Evolutionary conservation across 1,140 invertebrate species (phyloP).

Genomic region (Zaprionus tsacasi): DNA sequence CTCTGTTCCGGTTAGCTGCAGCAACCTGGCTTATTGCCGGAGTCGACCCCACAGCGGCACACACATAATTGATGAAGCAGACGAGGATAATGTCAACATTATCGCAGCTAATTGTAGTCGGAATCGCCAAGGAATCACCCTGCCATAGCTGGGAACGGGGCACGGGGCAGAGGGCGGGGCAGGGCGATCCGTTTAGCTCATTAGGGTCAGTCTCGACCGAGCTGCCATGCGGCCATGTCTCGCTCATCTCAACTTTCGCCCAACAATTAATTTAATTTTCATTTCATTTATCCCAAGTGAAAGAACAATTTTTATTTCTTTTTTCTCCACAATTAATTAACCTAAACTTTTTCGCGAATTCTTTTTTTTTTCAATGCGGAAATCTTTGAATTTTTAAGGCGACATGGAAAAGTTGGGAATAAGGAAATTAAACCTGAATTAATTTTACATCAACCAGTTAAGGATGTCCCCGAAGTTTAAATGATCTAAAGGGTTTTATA

Average conservation of each 20-base stretch:
- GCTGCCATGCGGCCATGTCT: background rate
- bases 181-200: conserved; percentile 17
- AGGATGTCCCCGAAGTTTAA: background rate
- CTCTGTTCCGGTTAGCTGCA: background rate
- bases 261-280: conserved; percentile 7
- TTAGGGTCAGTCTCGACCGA: conserved; percentile 27
- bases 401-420: background rate
- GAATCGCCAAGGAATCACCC: conserved; percentile 16
- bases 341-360: background rate
- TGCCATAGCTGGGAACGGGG: background rate
- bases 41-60: background rate
- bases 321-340: background rate
- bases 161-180: background rate
- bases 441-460: background rate
- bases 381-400: background rate
- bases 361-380: background rate
- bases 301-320: background rate
- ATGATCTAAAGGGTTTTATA: background rate
- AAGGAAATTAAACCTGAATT: background rate
- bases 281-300: conserved; percentile 8
- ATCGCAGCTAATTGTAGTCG: conserved; percentile 48
- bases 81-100: conserved; percentile 46
- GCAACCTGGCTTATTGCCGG: conserved; percentile 29
- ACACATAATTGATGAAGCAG: conserved; percentile 48
- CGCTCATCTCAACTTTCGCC: background rate